Evolutionary conservation across 2,113 vertebrate species (phyloP), one percentile per base, ranked within the genome.

Genomic region (Nesospiza acunhae): DNA sequence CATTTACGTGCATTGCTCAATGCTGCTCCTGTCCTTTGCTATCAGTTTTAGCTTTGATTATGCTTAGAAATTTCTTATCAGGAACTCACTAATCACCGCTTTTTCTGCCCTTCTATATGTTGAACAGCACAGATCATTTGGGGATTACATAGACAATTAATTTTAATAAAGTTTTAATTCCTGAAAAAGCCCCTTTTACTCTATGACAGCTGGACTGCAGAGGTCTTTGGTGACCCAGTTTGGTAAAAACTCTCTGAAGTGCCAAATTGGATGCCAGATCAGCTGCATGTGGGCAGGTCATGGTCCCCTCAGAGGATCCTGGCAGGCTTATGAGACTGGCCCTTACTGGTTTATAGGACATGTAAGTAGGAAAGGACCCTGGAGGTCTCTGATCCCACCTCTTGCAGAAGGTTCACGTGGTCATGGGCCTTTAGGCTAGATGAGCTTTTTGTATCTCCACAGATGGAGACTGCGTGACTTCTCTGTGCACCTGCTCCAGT

Each of bases 261-360:
- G 67, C 78, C 24, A 5, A 6, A 46, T 8, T 70, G 30, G 27
- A 13, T 84, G 84, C 42, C 17, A 11, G 16, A 17, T 46, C 37
- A 64, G n/a, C 27, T 95, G 76, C 7, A 1, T 19, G 23, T 17
- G 35, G 74, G 6, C 7, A 1, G 13, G 23, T 52, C 35, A 6
- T 0, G 2, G 20, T 68, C 56, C 49, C 33, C 56, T 55, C 42
- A 41, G 77, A 44, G 23, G 42, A 39, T 78, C 31, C 55, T 62
- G 39, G 68, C 68, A 88, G 44, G 42, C 17, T 22, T 24, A 2
- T 66, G 84, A 14, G 24, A 8, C 18, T 37, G 41, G 20, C 19
- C 22, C 1, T 59, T 5, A 0, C 6, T 46, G 33, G 6, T 52
- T 89, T 82, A 23, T 18, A 60, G 67, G 49, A 23, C 1, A 0